phyloP scores from a whole-genome alignment of 2,113 vertebrate genomes.

The Barbus barbus region DNA sequence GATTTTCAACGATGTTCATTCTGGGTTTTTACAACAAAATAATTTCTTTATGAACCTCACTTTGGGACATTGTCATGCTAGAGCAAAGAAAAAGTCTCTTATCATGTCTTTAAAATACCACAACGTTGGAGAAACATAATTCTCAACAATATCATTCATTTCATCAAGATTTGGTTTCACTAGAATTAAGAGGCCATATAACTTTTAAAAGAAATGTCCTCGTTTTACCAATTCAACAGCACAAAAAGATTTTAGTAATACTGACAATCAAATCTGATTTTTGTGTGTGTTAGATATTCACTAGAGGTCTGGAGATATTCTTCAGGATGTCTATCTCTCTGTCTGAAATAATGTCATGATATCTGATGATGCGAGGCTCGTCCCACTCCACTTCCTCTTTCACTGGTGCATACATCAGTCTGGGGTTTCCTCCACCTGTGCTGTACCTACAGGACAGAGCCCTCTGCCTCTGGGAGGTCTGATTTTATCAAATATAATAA shows the following conservation, averaged over 20 bases:
- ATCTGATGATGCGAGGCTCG: conserved; percentile 47
- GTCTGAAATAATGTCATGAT: conserved; percentile 49
- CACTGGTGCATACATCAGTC: conserved; percentile 47
- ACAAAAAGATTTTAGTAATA: not conserved
- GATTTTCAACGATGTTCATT: no score
- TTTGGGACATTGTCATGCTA: no score
- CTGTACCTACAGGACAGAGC: conserved; percentile 50
- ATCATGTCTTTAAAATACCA: no score
- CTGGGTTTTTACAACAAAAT: no score
- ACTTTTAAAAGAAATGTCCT: not conserved
- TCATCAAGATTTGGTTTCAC: not conserved
- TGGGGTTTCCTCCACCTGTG: conserved; percentile 50
- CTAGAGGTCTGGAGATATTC: conserved; percentile 34
- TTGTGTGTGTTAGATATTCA: not conserved
- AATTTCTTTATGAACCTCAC: no score
- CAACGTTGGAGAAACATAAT: no score
- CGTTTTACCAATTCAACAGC: not conserved
- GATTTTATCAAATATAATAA: not conserved
- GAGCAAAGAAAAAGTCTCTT: no score
- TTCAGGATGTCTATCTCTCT: conserved; percentile 47
- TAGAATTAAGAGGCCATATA: not conserved
- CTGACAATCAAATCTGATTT: not conserved
- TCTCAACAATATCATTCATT: no score
- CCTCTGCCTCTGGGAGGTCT: conserved; percentile 40
- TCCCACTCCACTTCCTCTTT: conserved; percentile 56